Evolutionary conservation across 2,797 vertebrate genomes (phyloP).

Genomic region (Paguma larvata): DNA sequence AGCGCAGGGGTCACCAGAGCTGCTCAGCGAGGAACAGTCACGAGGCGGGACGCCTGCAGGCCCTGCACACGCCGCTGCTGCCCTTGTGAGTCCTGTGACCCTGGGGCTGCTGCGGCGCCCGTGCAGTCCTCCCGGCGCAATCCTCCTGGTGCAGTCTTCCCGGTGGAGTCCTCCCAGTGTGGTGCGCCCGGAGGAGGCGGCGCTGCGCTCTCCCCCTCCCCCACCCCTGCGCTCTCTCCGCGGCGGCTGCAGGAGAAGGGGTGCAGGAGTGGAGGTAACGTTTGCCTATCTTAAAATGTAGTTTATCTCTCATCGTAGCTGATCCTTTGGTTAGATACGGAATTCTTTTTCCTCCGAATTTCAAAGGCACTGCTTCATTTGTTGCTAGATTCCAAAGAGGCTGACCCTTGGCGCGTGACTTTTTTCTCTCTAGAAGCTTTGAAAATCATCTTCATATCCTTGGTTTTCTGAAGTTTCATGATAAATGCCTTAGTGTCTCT

Average conservation of each 20-base stretch:
- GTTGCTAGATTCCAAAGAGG: background rate
- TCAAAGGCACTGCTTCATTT: background rate
- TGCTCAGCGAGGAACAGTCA: rapidly evolving
- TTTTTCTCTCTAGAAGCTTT: background rate
- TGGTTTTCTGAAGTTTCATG: background rate
- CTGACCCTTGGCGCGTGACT: background rate
- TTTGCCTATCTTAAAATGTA: background rate
- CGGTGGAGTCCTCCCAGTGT: too few relatives aligned
- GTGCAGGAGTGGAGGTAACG: background rate
- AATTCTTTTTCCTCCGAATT: background rate
- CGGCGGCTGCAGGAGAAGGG: background rate
- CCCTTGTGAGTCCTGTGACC: too few relatives aligned
- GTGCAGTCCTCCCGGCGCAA: too few relatives aligned
- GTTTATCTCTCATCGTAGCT: background rate
- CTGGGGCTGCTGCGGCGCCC: too few relatives aligned
- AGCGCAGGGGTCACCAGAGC: background rate
- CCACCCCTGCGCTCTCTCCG: background rate
- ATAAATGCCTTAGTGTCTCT: background rate
- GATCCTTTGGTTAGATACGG: background rate
- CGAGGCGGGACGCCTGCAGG: too few relatives aligned
- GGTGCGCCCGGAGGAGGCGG: too few relatives aligned
- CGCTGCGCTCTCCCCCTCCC: background rate
- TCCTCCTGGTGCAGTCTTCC: too few relatives aligned
- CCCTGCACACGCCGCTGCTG: too few relatives aligned
- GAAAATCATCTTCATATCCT: background rate